These are phyloP conservation scores for Eristalinus sepulchralis DNA, from an alignment of 2,888 invertebrate genomes.

Conservation along the genomic window DNA sequence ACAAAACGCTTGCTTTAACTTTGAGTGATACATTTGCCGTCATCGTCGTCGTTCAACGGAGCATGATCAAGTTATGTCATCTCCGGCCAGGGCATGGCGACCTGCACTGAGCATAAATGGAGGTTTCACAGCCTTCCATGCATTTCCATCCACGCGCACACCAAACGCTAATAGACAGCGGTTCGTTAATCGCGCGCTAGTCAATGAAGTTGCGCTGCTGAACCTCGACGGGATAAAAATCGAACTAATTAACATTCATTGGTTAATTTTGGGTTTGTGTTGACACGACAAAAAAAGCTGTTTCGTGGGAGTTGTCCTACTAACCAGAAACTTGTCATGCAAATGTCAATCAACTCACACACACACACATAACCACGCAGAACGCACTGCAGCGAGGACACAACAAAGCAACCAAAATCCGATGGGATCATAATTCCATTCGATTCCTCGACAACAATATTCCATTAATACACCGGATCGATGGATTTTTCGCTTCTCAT, in stretches of 20 bases:
- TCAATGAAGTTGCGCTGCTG: neutral
- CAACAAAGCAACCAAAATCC: neutral
- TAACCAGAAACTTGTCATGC: neutral
- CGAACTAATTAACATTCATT: neutral
- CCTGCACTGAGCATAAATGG: neutral
- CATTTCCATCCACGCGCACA: neutral
- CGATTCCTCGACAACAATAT: slow-evolving; percentile 42
- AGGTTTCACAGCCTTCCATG: neutral
- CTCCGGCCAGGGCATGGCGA: neutral
- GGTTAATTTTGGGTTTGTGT: neutral
- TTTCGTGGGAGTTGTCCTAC: neutral
- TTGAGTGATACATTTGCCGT: neutral
- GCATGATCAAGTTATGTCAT: neutral
- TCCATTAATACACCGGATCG: slow-evolving; percentile 41
- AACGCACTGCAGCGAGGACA: neutral
- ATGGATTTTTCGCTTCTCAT: slow-evolving; percentile 1
- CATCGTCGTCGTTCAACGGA: neutral
- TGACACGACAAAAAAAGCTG: neutral
- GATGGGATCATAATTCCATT: slow-evolving; percentile 9
- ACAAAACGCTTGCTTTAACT: neutral
- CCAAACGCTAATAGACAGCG: neutral
- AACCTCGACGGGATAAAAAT: neutral
- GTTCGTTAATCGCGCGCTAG: neutral
- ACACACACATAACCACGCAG: neutral
- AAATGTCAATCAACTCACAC: neutral